Evolutionary conservation across 2,888 invertebrate genomes (phyloP).

Genomic region (Drosophila macrospina): DNA sequence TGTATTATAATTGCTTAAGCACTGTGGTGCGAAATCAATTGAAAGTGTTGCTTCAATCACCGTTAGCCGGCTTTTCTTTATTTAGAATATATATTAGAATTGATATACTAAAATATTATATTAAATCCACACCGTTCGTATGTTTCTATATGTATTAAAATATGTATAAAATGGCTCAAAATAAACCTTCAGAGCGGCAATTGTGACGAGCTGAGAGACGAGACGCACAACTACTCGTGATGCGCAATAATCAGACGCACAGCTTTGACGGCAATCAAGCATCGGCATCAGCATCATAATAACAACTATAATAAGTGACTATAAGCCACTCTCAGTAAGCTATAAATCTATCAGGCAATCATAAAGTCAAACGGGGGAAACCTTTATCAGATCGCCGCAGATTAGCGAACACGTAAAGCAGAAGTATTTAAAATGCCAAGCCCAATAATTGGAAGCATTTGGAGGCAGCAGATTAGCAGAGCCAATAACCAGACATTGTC

Average conservation of each 20-base stretch:
- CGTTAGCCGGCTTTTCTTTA: not conserved
- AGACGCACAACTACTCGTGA: conserved; percentile 14
- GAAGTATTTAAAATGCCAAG: conserved; percentile 44
- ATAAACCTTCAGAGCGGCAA: conserved; percentile 24
- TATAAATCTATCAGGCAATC: conserved; percentile 13
- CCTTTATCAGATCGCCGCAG: conserved; percentile 40
- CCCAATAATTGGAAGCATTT: conserved; percentile 37
- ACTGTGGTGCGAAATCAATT: conserved; percentile 35
- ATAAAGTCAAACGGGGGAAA: conserved; percentile 13
- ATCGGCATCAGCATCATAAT: conserved; percentile 10
- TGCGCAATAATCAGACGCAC: conserved; percentile 29
- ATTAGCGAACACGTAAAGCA: conserved; percentile 38
- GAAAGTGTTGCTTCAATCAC: conserved; percentile 7
- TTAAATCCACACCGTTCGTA: not conserved
- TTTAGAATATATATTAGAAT: conserved; percentile 2
- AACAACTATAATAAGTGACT: not conserved
- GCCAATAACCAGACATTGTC: conserved; percentile 41
- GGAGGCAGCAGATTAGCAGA: conserved; percentile 18
- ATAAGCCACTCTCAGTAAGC: not conserved
- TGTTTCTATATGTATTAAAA: not conserved
- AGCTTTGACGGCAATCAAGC: conserved; percentile 11
- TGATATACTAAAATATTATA: not conserved
- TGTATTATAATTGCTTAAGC: conserved; percentile 60
- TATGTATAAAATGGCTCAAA: not conserved
- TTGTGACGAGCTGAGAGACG: conserved; percentile 14